Evolutionary conservation across 2,797 vertebrate genomes (phyloP), one percentile per base, ranked within the genome.

Genomic region (Echeneis naucrates): DNA sequence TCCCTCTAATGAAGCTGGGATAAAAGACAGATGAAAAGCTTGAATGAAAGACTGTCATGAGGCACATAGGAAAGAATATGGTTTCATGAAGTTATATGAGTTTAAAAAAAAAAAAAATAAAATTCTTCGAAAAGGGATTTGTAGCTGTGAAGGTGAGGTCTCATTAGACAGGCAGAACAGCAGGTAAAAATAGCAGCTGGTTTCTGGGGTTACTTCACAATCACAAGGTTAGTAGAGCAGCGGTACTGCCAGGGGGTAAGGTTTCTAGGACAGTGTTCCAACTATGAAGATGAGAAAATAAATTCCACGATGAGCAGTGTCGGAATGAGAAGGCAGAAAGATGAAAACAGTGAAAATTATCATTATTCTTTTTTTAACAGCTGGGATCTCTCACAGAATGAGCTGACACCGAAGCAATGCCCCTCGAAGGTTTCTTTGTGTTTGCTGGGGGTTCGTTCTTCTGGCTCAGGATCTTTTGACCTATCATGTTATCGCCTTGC

Each of bases 211-310:
- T 74, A 56, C 53, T 66, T 83, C 71, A 69, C 52, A 68, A 77
- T 87, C 75, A 78, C 51, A 61, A 77, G 81, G 82, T 87, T 87
- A 89, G 70, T 80, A 59, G 82, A 85, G 76, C 77, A 84, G 73
- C 44, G 55, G 48, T 2, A 30, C 60, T 74, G 74, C 77, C 2
- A 32, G 61, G 26, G 75, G 77, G 55, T 21, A 55, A 47, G 32
- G 57, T 88, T 85, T 90, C 81, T 87, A 83, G 83, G 83, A 56
- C 75, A 51, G 10, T 60, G 50, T 80, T 82, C n/a, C 32, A 53
- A 42, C 67, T 72, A 56, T 52, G 19, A 68, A 63, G 64, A 72
- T 50, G 24, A 72, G 59, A 68, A 67, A 67, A 58, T 50, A 6
- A 47, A 38, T 26, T 77, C 23, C 10, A 63, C 54, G 14, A 27